Evolutionary conservation across 2,113 vertebrate species (phyloP).

Genomic region (Sapayoa aenigma): DNA sequence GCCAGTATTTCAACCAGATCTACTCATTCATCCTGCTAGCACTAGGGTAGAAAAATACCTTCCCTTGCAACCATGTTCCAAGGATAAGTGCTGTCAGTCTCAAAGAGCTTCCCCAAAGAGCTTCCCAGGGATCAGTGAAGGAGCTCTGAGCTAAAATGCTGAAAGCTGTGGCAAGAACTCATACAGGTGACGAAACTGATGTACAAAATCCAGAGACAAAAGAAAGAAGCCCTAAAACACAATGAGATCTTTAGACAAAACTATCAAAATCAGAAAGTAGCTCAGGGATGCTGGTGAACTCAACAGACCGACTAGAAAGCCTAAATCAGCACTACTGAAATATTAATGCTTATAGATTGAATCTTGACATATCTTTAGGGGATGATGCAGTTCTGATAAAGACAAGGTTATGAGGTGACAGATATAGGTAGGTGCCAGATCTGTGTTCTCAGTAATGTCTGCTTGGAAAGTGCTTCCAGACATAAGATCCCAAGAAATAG

Average conservation of each 20-base stretch:
- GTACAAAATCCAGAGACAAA: not conserved
- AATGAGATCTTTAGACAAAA: not conserved
- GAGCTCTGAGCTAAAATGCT: not conserved
- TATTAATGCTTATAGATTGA: not conserved
- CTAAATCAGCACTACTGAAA: not conserved
- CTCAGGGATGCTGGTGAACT: not conserved
- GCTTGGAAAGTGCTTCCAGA: not conserved
- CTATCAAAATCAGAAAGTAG: not conserved
- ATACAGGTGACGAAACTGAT: not conserved
- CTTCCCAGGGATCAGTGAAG: not conserved
- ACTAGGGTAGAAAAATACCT: not conserved
- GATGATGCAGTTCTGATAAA: not conserved
- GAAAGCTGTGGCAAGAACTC: not conserved
- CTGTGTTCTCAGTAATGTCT: not conserved
- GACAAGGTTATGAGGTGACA: not conserved
- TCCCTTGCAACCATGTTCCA: not conserved
- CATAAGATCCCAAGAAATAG: not conserved
- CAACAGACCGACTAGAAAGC: not conserved
- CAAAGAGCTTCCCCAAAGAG: not conserved
- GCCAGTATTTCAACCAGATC: not conserved
- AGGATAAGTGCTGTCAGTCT: not conserved
- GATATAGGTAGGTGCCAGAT: not conserved
- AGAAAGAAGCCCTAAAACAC: not conserved
- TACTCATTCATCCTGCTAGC: not conserved
- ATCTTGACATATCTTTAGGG: not conserved